phyloP scores from a whole-genome alignment of 2,888 invertebrate species.

The Neoscelio sp. region DNA sequence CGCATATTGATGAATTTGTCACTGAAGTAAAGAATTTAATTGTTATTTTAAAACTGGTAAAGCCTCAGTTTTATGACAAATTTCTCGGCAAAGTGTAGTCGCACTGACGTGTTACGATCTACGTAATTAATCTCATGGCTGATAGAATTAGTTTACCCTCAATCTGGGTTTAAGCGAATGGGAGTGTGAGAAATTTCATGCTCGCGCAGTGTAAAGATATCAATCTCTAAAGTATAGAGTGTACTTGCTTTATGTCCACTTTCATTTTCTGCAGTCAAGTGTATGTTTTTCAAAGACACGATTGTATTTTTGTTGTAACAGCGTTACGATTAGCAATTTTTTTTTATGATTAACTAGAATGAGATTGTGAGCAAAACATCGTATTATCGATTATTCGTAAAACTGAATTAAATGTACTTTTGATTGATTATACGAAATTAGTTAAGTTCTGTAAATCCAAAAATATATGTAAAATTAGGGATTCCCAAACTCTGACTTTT shows the following conservation, averaged over 20 bases:
- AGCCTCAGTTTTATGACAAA: conserved; percentile 27
- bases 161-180: conserved; percentile 37
- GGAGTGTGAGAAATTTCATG: conserved; percentile 43
- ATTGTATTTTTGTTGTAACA: not conserved
- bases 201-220: conserved; percentile 28
- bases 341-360: conserved; percentile 9
- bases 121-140: conserved; percentile 47
- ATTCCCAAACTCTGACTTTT: not conserved
- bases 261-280: not conserved
- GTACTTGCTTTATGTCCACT: conserved; percentile 24
- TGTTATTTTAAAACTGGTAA: conserved; percentile 30
- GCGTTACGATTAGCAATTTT: not conserved
- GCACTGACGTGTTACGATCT: conserved; percentile 27
- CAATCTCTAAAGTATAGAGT: conserved; percentile 35
- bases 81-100: conserved; percentile 16
- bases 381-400: conserved; percentile 26
- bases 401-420: conserved; percentile 28
- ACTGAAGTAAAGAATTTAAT: conserved; percentile 13
- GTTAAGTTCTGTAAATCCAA: too few relatives aligned
- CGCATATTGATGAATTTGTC: too few relatives aligned
- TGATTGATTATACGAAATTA: conserved; percentile 6
- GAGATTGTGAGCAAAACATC: conserved; percentile 26
- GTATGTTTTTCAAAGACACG: not conserved
- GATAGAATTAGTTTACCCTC: conserved; percentile 48
- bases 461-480: too few relatives aligned